Conservation (phyloP, 2,797 vertebrate species). For the Poecilia gillii region DNA sequence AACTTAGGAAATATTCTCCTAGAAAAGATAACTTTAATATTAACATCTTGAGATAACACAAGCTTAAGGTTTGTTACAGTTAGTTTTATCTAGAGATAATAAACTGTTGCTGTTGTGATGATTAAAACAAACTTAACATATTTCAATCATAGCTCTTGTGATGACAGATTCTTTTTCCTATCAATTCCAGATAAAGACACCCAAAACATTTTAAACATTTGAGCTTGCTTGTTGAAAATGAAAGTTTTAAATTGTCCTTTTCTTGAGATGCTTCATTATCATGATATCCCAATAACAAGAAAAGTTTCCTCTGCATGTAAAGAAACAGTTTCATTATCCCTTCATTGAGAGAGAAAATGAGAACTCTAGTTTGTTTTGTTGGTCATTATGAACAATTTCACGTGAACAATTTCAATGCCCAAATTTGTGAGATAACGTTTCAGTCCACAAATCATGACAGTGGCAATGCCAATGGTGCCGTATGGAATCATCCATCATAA, state of each 20-base stretch:
- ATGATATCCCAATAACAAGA: background rate
- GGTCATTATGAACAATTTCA: background rate
- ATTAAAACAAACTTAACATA: background rate
- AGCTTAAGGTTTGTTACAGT: background rate
- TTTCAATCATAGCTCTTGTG: background rate
- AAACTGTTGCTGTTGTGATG: background rate
- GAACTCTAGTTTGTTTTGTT: background rate
- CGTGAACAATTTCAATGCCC: background rate
- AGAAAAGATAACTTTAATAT: background rate
- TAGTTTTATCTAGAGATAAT: background rate
- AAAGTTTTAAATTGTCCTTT: background rate
- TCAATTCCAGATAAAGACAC: background rate
- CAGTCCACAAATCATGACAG: background rate
- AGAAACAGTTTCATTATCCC: background rate
- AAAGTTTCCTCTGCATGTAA: background rate
- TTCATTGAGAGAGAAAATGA: background rate
- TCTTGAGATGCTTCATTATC: background rate
- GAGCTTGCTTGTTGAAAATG: background rate
- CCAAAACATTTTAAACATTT: background rate
- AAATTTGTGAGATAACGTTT: background rate
- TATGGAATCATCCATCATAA: background rate
- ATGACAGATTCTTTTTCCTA: background rate
- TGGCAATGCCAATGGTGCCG: background rate
- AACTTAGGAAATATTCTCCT: background rate
- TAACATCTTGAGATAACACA: background rate